Base-by-base conservation (phyloP, 2,113 vertebrate genomes). In the Riparia riparia region DNA sequence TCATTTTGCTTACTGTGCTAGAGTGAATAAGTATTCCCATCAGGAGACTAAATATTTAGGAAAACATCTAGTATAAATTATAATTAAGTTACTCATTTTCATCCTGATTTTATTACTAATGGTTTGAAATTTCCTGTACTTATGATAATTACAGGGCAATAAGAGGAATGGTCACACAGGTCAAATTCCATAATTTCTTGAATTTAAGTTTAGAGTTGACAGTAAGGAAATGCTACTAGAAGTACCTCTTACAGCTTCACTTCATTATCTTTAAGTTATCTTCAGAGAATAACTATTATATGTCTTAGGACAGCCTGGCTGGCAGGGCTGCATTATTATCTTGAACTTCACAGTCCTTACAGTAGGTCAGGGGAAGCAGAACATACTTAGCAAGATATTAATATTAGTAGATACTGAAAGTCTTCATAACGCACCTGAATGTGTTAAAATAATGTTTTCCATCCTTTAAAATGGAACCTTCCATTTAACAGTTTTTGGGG, bases 361-460 rank as follows among this genome's bases (percentile, higher is more conserved):
- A 24, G 34, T 11, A 44, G 64, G 47, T 45, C 34, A 29, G 51
- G 0, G 6, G 34, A 68, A 68, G 20, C 14, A 54, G 10, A 47
- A 44, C 56, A 42, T 6, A 64, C 3, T 60, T 60, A 29, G 25
- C 4, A 47, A 70, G 12, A 65, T 45, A 70, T 25, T 10, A n/a
- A 9, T 61, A 49, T 41, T 60, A 78, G 10, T 20, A 41, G 42
- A 74, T 49, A 32, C 8, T 15, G 37, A 34, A 92, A 88, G 32
- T 37, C 66, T 18, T 58, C 50, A 31, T 34, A 20, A 29, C 15
- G 11, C 22, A 32, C 4, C 22, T 93, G 44, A 72, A 56, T 29
- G 50, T 0, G 0, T 7, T 8, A 39, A 41, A 34, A 61, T 44
- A 18, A 16, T 24, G 2, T 4, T 83, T 72, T 17, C 12, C 5